phyloP scores from a whole-genome alignment of 1,140 invertebrate genomes.

The Whitmania pigra region DNA sequence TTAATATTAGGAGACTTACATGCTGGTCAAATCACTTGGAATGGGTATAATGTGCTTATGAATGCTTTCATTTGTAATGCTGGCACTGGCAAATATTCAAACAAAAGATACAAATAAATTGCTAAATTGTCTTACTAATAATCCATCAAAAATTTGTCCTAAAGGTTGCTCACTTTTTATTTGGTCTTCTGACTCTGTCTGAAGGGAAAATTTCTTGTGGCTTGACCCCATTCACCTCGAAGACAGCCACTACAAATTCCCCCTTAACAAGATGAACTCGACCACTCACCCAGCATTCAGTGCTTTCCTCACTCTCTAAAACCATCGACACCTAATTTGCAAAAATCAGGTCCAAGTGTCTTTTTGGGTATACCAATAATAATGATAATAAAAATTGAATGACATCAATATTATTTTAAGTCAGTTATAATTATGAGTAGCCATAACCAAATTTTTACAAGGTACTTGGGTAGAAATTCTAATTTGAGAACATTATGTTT shows the following conservation, averaged over 20 bases:
- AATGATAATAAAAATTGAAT: neutral
- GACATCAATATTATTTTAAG: too few species aligned
- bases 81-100: slow-evolving; percentile 48
- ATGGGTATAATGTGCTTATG: slow-evolving; percentile 83
- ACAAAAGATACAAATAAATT: neutral
- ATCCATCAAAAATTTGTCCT: neutral
- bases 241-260: slow-evolving; percentile 72
- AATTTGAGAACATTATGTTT: too few species aligned
- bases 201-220: slow-evolving; percentile 68
- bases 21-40: slow-evolving; percentile 80
- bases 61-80: slow-evolving; percentile 75
- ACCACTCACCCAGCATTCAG: slow-evolving; percentile 84
- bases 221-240: neutral
- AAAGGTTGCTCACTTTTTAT: slow-evolving; percentile 34
- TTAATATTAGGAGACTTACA: slow-evolving; percentile 54
- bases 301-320: slow-evolving; percentile 65
- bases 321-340: slow-evolving; percentile 58
- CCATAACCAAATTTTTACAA: too few species aligned
- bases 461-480: too few species aligned
- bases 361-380: neutral
- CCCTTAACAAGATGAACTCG: slow-evolving; percentile 53
- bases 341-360: neutral
- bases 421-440: too few species aligned
- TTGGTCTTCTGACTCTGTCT: slow-evolving; percentile 51
- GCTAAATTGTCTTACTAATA: neutral